Percentiles rank a stretch among this genome's conserved stretches.
Evolutionary conservation across 1,140 invertebrate species (phyloP).

Genomic region (Diachasmimorpha longicaudata): DNA sequence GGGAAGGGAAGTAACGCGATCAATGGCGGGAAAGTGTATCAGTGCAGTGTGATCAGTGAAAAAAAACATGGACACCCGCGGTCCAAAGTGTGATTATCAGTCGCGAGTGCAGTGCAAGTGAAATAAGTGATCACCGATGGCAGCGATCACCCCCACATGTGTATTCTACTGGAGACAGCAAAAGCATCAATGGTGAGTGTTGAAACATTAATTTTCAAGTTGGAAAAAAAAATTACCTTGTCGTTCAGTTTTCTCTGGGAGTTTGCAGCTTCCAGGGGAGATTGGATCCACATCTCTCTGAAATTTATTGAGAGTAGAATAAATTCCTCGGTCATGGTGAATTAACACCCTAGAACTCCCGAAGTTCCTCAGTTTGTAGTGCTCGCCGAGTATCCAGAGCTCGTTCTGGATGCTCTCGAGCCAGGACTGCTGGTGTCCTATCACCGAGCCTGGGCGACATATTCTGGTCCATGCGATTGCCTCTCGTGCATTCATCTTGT

Average conservation of each 20-base stretch:
- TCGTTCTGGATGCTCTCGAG: constrained; percentile 67
- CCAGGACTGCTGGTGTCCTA: constrained; percentile 83
- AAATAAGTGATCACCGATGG: too few relatives aligned
- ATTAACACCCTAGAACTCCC: constrained; percentile 51
- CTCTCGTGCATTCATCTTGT: constrained; percentile 78
- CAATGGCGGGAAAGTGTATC: background rate
- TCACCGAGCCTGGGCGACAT: constrained; percentile 83
- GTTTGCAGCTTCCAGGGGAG: background rate
- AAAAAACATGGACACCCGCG: too few relatives aligned
- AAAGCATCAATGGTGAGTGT: background rate
- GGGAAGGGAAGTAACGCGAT: too few relatives aligned
- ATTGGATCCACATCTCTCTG: constrained; percentile 27
- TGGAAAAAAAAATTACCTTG: background rate
- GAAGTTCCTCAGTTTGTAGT: constrained; percentile 55
- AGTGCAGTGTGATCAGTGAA: background rate
- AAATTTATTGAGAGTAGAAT: constrained; percentile 47
- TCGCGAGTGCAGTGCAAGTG: too few relatives aligned
- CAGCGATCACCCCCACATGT: too few relatives aligned
- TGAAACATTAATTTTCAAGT: background rate
- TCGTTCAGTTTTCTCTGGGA: background rate
- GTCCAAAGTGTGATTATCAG: too few relatives aligned
- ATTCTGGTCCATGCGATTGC: constrained; percentile 85
- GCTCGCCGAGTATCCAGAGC: constrained; percentile 59
- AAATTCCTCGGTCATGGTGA: constrained; percentile 59
- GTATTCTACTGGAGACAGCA: background rate